These are phyloP conservation scores for Rhegmatorhina hoffmannsi DNA, from an alignment of 2,113 vertebrate genomes.

Conservation along the genomic window DNA sequence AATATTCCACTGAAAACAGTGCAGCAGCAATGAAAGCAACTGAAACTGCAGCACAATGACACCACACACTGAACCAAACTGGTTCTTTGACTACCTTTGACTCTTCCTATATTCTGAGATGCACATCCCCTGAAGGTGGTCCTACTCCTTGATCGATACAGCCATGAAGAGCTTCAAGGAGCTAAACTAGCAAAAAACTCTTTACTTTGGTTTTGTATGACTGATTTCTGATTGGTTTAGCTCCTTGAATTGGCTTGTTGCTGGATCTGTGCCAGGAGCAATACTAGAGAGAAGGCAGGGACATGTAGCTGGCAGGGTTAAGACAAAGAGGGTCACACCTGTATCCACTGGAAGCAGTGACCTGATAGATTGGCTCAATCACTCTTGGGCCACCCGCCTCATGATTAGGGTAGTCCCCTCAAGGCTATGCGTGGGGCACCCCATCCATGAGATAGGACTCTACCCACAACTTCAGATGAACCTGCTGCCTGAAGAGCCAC, in stretches of 20 bases:
- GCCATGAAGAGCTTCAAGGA: neutral
- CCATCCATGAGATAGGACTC: too few relatives aligned
- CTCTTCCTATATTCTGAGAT: neutral
- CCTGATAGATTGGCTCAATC: neutral
- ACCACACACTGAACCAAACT: neutral
- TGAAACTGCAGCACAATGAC: neutral
- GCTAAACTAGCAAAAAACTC: neutral
- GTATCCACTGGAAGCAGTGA: neutral
- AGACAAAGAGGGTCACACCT: neutral
- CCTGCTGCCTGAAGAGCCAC: neutral
- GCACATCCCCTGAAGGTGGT: too few relatives aligned
- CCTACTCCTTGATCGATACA: neutral
- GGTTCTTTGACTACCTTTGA: neutral
- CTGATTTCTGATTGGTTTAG: neutral
- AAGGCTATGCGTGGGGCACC: neutral
- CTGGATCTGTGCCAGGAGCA: neutral
- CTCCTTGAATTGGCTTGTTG: neutral
- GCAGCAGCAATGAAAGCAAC: neutral
- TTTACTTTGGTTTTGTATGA: neutral
- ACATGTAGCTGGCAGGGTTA: rapidly evolving
- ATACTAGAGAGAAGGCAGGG: neutral
- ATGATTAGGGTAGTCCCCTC: neutral
- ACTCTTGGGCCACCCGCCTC: neutral
- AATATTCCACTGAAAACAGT: neutral
- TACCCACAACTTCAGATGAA: neutral